Evolutionary conservation across 2,797 vertebrate genomes (phyloP).

Genomic region (Siniperca obscura): DNA sequence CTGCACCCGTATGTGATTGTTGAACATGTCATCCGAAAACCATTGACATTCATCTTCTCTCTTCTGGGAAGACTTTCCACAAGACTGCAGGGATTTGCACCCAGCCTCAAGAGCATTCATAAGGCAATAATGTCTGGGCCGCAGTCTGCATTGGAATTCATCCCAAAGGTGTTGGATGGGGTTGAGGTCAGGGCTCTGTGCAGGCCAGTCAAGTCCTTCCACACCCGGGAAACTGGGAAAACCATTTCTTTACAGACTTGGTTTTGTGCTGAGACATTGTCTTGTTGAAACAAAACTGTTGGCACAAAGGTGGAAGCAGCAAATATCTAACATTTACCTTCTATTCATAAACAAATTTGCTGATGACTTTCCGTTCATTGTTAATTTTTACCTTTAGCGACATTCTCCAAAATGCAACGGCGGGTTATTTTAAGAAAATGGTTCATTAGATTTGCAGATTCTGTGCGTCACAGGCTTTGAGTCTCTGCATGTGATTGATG

Average conservation of each 20-base stretch:
- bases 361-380: conserved; percentile 43
- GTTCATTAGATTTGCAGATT: conserved; percentile 81
- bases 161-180: not conserved
- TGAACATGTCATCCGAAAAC: not conserved
- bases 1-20: not conserved
- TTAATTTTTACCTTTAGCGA: conserved; percentile 67
- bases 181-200: too few species aligned
- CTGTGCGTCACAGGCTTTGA: conserved; percentile 57
- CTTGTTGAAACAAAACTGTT: not conserved
- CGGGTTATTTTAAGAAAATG: conserved; percentile 75
- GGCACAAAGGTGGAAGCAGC: not conserved
- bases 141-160: not conserved
- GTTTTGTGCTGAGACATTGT: not conserved
- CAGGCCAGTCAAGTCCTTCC: not conserved
- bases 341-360: conserved; percentile 68
- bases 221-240: not conserved
- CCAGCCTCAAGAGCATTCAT: not conserved
- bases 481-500: conserved; percentile 78
- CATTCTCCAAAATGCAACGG: conserved; percentile 72
- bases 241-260: not conserved
- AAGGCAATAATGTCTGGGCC: not conserved
- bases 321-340: conserved; percentile 51
- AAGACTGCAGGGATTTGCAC: not conserved
- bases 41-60: not conserved
- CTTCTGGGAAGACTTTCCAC: not conserved